A percentile compares a stretch with the other conserved stretches of the same genome.
These are phyloP conservation scores for Metridium senile DNA, from an alignment of 92 coral and sea anemone genomes.

Conservation along the genomic window DNA sequence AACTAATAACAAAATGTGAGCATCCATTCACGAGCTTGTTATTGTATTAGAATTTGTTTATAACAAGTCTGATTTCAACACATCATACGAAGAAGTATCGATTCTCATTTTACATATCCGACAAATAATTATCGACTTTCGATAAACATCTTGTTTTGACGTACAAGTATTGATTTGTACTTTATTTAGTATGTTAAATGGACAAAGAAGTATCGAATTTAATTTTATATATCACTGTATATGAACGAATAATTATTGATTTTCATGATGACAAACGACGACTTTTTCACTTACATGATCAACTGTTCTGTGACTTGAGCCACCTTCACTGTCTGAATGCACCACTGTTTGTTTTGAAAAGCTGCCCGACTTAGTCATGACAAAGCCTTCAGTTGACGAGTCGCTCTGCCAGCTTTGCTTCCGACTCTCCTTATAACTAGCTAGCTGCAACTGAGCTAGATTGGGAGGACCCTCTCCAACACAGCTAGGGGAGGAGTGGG, in stretches of 20 bases:
- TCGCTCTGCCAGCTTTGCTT: conserved; percentile 53
- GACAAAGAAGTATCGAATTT: no score
- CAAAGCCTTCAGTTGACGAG: conserved; percentile 29
- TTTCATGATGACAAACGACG: background rate
- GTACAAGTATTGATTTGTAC: no score
- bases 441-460: conserved; percentile 31
- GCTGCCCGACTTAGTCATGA: background rate
- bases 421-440: conserved; percentile 22
- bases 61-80: no score
- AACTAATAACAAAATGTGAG: no score
- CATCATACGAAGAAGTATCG: no score
- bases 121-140: no score
- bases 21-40: no score
- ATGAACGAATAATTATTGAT: background rate
- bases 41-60: no score
- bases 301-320: background rate
- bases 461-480: conserved; percentile 12
- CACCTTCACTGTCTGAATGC: conserved; percentile 40
- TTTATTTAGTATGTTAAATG: no score
- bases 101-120: no score
- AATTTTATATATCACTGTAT: no score
- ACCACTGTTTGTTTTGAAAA: conserved; percentile 8
- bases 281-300: conserved; percentile 21
- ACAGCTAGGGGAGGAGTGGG: conserved; percentile 15
- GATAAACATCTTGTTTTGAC: no score